These are phyloP conservation scores for Aporrectodea caliginosa DNA, from an alignment of 1,140 invertebrate species.

Conservation along the genomic window DNA sequence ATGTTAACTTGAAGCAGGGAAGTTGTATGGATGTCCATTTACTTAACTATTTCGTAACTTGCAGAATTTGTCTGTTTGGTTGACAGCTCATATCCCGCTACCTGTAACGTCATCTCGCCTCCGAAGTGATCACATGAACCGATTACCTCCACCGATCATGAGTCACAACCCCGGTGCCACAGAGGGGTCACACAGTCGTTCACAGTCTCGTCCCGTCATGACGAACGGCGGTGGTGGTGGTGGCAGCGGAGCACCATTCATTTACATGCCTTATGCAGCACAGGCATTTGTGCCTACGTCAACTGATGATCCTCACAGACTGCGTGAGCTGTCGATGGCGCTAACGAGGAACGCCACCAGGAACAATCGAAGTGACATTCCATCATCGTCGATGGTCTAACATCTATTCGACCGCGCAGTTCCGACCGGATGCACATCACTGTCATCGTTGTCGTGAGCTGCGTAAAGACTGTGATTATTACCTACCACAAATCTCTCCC, in stretches of 20 bases:
- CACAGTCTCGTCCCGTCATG: background rate
- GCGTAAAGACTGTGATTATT: background rate
- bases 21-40: too few species aligned
- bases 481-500: background rate
- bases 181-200: background rate
- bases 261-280: background rate
- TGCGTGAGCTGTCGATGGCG: background rate
- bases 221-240: background rate
- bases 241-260: background rate
- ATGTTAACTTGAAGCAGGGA: too few species aligned
- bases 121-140: background rate
- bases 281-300: background rate
- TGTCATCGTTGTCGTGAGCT: slow-evolving; percentile 1
- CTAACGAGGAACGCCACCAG: background rate
- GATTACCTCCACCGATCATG: background rate
- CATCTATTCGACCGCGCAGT: background rate
- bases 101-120: background rate
- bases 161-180: background rate
- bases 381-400: background rate
- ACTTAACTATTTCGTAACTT: too few species aligned
- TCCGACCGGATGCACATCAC: too few species aligned
- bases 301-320: background rate
- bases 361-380: background rate
- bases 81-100: background rate
- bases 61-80: background rate